Base-by-base conservation (phyloP, 2,797 vertebrate genomes). In the Poeciliopsis turneri region DNA sequence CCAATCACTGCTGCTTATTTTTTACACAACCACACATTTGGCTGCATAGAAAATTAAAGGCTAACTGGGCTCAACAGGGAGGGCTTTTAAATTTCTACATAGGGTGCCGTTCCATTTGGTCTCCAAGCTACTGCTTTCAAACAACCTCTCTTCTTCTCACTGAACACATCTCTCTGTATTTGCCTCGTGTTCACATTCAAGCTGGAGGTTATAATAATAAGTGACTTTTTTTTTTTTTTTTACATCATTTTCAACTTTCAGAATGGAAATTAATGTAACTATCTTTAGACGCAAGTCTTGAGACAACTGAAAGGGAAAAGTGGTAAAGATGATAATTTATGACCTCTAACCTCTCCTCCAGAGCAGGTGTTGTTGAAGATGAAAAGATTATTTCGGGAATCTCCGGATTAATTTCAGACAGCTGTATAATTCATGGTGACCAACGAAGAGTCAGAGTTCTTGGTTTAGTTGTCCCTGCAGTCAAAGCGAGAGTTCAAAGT, bases 401-500 rank as follows among this genome's bases (percentile, higher is more conserved):
- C 77, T 82, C 72, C 75, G 10, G 39, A 78, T 16, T 59, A 33
- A 77, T 76, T 16, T n/a, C 5, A 66, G 68, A 78, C 69, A 76
- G 68, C 83, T 70, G 75, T 64, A 83, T 59, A 59, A 33, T 57
- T 66, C 23, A 41, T 46, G 16, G 46, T 13, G 77, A 39, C 71
- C 70, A 81, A 75, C 72, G 36, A 36, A 73, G 51, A 71, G 47
- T 46, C 47, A 66, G 75, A 47, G 41, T 70, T 53, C 28, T 77
- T 41, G 43, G 36, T 33, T 39, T 73, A 66, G 36, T 74, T 75
- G 69, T 59, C 55, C 30, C 77, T 72, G 47, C 72, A 90, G 86
- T 91, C 90, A 92, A 75, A 92, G 36, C 11, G 76, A 92, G 86
- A 93, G 77, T 75, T 78, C 43, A 12, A 16, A 79, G 70, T 89